phyloP scores from a whole-genome alignment of 23 tunicate species.

The Styela plicata region DNA sequence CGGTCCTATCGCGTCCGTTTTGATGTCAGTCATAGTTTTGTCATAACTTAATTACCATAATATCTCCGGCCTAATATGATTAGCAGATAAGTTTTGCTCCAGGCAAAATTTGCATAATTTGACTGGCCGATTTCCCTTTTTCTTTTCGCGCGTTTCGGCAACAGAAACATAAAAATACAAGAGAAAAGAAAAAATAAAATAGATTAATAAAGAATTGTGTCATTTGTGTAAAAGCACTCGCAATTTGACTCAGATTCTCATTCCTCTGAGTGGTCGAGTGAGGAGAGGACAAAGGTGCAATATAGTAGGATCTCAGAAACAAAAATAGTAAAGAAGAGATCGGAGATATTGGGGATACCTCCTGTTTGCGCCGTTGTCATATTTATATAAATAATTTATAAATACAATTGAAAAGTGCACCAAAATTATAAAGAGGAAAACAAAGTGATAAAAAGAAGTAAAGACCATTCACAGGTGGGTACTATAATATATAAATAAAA shows the following conservation, averaged over 20 bases:
- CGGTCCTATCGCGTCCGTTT: not conserved
- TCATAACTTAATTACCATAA: not conserved
- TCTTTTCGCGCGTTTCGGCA: not conserved
- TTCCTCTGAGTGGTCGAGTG: not conserved
- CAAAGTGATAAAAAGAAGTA: not conserved
- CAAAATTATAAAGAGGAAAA: no score
- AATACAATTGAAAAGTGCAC: not conserved
- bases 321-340: no score
- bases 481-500: no score
- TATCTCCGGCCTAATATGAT: not conserved
- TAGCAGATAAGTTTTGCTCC: not conserved
- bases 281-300: not conserved
- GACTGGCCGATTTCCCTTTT: not conserved
- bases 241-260: not conserved
- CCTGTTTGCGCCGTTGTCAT: not conserved
- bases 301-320: not conserved
- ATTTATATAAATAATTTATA: no score
- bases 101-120: not conserved
- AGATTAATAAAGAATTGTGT: not conserved
- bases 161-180: no score
- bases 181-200: not conserved
- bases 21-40: not conserved
- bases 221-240: not conserved
- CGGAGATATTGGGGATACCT: no score
- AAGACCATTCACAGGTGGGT: not conserved